Evolutionary conservation across 1,140 invertebrate species (phyloP).

Genomic region (Dolichoris vasculosae): DNA sequence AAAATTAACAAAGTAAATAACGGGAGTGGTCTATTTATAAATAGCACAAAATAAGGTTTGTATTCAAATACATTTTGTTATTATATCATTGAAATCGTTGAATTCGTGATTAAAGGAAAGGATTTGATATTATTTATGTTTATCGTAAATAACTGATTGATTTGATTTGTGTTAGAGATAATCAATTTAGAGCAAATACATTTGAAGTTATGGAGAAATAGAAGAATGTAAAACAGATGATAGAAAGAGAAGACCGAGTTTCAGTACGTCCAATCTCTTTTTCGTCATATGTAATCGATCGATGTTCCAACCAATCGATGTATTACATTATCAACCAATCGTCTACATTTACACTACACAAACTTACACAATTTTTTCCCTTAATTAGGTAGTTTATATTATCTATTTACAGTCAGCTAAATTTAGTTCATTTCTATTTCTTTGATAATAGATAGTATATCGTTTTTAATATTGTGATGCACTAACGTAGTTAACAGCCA

Average conservation of each 20-base stretch:
- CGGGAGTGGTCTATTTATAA: neutral
- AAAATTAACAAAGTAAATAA: too few species aligned
- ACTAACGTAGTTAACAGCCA: too few species aligned
- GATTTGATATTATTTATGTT: too few species aligned
- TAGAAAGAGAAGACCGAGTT: neutral
- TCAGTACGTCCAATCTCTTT: neutral
- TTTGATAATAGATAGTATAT: too few species aligned
- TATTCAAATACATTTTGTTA: neutral
- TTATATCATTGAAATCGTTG: neutral
- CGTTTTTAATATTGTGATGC: too few species aligned
- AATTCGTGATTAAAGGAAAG: neutral
- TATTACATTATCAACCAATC: neutral
- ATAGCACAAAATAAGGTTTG: neutral
- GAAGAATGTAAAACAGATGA: neutral
- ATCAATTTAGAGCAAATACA: neutral
- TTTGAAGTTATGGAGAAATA: neutral
- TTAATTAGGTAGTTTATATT: neutral
- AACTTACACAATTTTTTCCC: neutral
- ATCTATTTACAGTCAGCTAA: neutral
- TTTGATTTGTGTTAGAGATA: neutral
- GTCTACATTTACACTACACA: neutral
- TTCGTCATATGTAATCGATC: neutral
- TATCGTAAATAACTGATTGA: neutral
- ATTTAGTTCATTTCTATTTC: too few species aligned
- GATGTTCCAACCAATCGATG: neutral